Conservation (phyloP, 1,140 invertebrate species). For the Myzus persicae region DNA sequence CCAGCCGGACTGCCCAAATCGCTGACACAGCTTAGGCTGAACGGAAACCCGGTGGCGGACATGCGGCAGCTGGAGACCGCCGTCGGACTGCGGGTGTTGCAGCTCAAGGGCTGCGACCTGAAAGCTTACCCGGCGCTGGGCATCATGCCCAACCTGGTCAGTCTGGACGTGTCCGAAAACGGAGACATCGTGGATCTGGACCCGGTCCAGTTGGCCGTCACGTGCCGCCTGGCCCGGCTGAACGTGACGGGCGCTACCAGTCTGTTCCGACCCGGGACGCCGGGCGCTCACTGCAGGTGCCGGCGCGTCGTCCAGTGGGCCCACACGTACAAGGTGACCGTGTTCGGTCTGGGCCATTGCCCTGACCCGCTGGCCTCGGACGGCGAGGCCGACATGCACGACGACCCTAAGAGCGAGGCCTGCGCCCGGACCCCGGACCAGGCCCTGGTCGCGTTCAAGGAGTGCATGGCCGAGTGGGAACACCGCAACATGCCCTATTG, state of each 20-base stretch:
- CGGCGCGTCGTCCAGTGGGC: conserved; percentile 28
- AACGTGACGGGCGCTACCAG: background rate
- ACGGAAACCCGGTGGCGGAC: background rate
- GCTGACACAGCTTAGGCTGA: background rate
- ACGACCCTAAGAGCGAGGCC: background rate
- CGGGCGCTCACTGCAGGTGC: background rate
- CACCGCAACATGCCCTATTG: conserved; percentile 47
- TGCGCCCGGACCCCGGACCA: background rate
- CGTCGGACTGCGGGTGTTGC: background rate
- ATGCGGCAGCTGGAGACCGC: background rate
- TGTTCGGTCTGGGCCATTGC: background rate
- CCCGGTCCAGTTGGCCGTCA: background rate
- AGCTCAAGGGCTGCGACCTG: conserved; percentile 1
- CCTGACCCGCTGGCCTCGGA: background rate
- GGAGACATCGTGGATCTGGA: background rate
- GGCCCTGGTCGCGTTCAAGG: conserved; percentile 13
- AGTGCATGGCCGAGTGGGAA: conserved; percentile 48
- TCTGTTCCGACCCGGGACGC: background rate
- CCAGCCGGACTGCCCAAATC: conserved; percentile 35
- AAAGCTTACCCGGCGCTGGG: background rate
- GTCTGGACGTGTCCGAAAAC: conserved; percentile 13
- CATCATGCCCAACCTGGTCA: conserved; percentile 35
- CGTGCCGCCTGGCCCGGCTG: conserved; percentile 32
- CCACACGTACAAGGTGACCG: background rate
- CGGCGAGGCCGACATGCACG: background rate